Evolutionary conservation across 2,888 invertebrate species (phyloP), one percentile per base, ranked within the genome.

Genomic region (Anaspis maculata): DNA sequence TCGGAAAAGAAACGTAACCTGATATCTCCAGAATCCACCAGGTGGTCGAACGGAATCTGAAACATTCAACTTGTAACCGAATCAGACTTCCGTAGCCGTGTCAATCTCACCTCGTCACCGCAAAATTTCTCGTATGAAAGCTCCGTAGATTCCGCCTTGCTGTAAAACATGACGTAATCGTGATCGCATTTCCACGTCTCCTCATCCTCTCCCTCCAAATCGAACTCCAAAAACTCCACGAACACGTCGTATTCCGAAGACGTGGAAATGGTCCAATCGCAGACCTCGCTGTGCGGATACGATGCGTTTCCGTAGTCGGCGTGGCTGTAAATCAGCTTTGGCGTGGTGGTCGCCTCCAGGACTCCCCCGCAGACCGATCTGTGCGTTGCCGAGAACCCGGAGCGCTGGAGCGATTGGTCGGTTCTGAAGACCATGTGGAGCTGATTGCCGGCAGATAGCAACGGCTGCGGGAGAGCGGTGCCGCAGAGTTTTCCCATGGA

Each of bases 361-460:
- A 84, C 82, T 0, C 95, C 95, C 3, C 96, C 96, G 56, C 96
- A 96, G 15, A 89, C 95, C 51, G 95, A 92, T 7, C 83, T 82
- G 62, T 96, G 91, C 3, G 79, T 79, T 1, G 94, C 96, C 30
- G 81, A 71, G 62, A 97, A 97, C 4, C 96, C 97, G 62, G 83
- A 88, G 43, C 87, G 75, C 58, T 94, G 90, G 15, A 94, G 89
- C 3, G 90, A 89, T 1, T 83, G 82, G 59, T 97, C 96, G 1
- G 92, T 91, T 61, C 88, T 90, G 67, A 97, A 92, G 1, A 88
- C 83, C 75, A 97, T 87, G 52, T 84, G 87, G 76, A 91, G 81
- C 59, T 88, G 82, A 67, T 90, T 90, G 5, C 83, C 79, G 0
- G 84, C 82, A 0, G 90, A 85, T 0, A 85, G 77, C 27, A 91